These are phyloP conservation scores for Arvicanthis niloticus DNA, from an alignment of 2,113 vertebrate species.

Conservation along the genomic window DNA sequence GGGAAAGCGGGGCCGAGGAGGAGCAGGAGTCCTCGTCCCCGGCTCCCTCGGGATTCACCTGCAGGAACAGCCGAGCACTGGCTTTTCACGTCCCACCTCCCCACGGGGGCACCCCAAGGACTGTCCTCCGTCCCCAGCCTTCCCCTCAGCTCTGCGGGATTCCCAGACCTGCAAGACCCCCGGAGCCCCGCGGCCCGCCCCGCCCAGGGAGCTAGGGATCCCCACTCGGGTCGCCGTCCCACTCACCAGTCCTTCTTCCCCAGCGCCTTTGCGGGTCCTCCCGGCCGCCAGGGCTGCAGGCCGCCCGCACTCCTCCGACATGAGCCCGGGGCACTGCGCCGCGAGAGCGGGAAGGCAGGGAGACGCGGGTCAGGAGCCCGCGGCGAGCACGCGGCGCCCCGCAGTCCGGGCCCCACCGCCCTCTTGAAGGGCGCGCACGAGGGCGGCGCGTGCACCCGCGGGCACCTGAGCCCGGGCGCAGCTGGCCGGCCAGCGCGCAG, in stretches of 20 bases:
- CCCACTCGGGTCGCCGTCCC: too few relatives aligned
- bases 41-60: constrained; percentile 90
- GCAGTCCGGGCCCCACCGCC: not conserved
- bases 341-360: not conserved
- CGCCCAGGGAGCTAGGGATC: not conserved
- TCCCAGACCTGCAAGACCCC: constrained; percentile 1
- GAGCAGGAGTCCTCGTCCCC: constrained; percentile 91
- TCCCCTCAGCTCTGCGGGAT: not conserved
- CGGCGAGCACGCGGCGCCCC: not conserved
- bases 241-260: constrained; percentile 85
- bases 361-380: not conserved
- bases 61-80: constrained; percentile 53
- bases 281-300: constrained; percentile 81
- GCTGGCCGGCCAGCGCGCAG: constrained; percentile 39
- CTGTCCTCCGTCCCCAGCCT: not conserved
- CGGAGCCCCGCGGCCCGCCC: not conserved
- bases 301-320: constrained; percentile 89
- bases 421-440: constrained; percentile 64
- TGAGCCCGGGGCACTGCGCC: constrained; percentile 82
- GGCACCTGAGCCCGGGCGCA: not conserved
- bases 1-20: constrained; percentile 89
- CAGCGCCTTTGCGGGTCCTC: constrained; percentile 80
- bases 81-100: not conserved
- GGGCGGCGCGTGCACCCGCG: constrained; percentile 45
- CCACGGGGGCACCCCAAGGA: not conserved